Percentiles rank a stretch among this genome's conserved stretches.
Evolutionary conservation across 2,888 invertebrate genomes (phyloP).

Genomic region (Drosophila neotestacea): DNA sequence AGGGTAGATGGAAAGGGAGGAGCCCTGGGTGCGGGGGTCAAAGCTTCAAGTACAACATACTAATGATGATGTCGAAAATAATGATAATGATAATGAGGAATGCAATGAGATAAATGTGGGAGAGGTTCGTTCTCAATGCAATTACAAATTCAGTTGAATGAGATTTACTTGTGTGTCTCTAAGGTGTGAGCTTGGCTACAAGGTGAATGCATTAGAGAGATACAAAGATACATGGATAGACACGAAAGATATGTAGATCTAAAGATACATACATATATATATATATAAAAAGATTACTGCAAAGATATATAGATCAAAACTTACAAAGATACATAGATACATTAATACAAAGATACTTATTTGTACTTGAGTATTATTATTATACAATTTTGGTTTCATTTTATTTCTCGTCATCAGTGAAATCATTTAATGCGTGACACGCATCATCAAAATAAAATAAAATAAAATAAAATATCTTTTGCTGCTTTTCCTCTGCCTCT

Average conservation of each 20-base stretch:
- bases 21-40: constrained; percentile 27
- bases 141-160: constrained; percentile 4
- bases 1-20: constrained; percentile 13
- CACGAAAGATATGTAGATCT: constrained; percentile 6
- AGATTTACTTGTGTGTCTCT: constrained; percentile 1
- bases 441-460: constrained; percentile 50
- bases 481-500: constrained; percentile 6
- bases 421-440: constrained; percentile 76
- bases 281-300: no score
- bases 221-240: constrained; percentile 1
- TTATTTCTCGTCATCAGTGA: constrained; percentile 59
- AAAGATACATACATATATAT: no score
- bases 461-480: constrained; percentile 7
- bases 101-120: constrained; percentile 30
- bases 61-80: constrained; percentile 38
- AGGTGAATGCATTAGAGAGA: constrained; percentile 29
- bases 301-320: no score
- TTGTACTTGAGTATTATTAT: constrained; percentile 21
- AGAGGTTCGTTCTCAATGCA: constrained; percentile 23
- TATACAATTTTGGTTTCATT: constrained; percentile 64
- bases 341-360: not conserved
- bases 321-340: no score
- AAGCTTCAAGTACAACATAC: constrained; percentile 72
- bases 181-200: constrained; percentile 41
- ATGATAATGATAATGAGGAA: constrained; percentile 26